Evolutionary conservation across 2,113 vertebrate genomes (phyloP).

Genomic region (Larimichthys polyactis): DNA sequence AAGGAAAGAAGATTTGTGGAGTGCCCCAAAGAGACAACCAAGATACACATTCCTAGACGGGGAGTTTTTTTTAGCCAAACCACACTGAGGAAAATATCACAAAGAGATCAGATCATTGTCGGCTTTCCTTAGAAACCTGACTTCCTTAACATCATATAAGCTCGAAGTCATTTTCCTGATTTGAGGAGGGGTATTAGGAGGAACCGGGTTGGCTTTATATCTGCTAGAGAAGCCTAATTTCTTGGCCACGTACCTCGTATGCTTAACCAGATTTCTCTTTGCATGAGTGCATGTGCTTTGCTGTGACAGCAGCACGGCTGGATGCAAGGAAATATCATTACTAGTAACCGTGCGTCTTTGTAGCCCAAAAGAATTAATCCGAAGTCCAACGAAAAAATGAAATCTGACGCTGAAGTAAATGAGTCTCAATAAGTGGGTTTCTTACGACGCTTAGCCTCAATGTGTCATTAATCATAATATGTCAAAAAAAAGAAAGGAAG

Average conservation of each 20-base stretch:
- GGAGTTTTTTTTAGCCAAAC: conserved; percentile 13
- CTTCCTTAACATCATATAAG: background rate
- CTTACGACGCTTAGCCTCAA: background rate
- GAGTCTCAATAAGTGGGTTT: background rate
- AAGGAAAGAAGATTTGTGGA: conserved; percentile 21
- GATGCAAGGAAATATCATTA: conserved; percentile 24
- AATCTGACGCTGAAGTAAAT: conserved; percentile 24
- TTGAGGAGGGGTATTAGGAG: conserved; percentile 7
- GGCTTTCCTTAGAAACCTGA: background rate
- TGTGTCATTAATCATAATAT: background rate
- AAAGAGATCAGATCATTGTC: conserved; percentile 8
- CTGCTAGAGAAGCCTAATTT: background rate
- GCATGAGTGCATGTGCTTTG: background rate
- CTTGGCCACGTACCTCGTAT: background rate
- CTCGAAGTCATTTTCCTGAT: background rate
- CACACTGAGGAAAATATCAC: conserved; percentile 11
- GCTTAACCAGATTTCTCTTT: conserved; percentile 3
- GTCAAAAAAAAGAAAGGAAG: too few species aligned
- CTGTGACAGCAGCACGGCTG: background rate
- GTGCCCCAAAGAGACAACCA: background rate
- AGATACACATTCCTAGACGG: background rate
- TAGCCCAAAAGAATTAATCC: background rate
- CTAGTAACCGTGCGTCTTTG: background rate
- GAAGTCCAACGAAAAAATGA: background rate
- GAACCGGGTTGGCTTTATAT: background rate